These are phyloP conservation scores for Aurelia sp. DNA, from an alignment of 30 jellyfish, hydroid and myxozoan species.

Conservation along the genomic window DNA sequence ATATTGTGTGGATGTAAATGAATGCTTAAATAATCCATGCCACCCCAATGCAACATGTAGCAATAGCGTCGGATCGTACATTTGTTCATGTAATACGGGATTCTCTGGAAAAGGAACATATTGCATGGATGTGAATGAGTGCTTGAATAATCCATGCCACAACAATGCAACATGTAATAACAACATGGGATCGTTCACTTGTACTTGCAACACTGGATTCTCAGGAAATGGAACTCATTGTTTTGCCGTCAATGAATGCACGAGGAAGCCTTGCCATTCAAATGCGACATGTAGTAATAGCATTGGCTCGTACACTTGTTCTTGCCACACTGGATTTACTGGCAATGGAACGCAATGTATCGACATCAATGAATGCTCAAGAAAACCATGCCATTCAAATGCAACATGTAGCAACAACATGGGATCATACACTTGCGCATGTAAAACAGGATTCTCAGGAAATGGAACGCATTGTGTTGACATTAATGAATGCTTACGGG, in stretches of 20 bases:
- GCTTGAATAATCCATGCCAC: no score
- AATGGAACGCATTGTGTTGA: slow-evolving; percentile 11
- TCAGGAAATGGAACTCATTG: no score
- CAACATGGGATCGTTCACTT: no score
- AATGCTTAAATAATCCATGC: no score
- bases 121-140: slow-evolving; percentile 1
- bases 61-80: no score
- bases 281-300: slow-evolving; percentile 8
- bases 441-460: slow-evolving; percentile 22
- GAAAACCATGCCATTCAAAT: not conserved
- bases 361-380: slow-evolving; percentile 55
- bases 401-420: slow-evolving; percentile 2
- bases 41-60: no score
- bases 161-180: no score
- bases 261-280: slow-evolving; percentile 1
- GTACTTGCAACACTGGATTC: no score
- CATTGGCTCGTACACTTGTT: not conserved
- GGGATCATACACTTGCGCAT: slow-evolving; percentile 9
- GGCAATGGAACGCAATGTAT: slow-evolving; percentile 55
- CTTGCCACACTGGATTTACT: slow-evolving; percentile 35
- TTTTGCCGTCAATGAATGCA: not conserved
- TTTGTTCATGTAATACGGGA: no score
- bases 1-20: no score
- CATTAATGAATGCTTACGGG: not conserved
- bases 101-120: no score